Conservation (phyloP, 37 sponge, comb jelly and placozoan genomes). For the Bolinopsis microptera region DNA sequence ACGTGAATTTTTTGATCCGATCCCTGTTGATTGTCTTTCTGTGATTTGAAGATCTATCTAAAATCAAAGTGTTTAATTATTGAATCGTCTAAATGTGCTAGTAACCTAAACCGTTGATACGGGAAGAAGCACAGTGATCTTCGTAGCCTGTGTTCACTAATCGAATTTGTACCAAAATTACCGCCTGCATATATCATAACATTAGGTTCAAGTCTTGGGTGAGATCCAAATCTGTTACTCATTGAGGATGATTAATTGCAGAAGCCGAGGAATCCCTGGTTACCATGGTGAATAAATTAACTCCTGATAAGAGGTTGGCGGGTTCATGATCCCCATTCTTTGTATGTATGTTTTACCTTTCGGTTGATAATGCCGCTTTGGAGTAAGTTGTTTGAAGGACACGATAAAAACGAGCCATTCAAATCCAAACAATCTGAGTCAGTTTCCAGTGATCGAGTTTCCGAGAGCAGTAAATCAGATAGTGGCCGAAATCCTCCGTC, state of each 20-base stretch:
- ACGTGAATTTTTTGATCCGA: too few relatives aligned
- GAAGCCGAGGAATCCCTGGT: neutral
- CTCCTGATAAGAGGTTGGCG: neutral
- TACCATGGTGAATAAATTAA: neutral
- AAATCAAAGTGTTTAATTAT: neutral
- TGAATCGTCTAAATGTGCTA: neutral
- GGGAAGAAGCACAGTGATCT: neutral
- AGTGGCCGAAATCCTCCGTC: neutral
- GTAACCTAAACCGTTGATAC: neutral
- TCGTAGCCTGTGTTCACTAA: neutral
- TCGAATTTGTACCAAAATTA: neutral
- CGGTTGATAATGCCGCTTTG: neutral
- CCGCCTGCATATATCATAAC: neutral
- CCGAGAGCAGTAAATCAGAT: neutral
- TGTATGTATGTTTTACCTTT: constrained; percentile 11
- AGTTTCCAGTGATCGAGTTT: neutral
- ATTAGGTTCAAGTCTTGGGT: neutral
- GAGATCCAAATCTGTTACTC: neutral
- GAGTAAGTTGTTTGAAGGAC: constrained; percentile 9
- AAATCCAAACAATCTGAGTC: neutral
- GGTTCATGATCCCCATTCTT: neutral
- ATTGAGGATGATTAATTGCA: neutral
- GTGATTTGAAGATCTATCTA: neutral
- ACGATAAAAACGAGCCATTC: constrained; percentile 32
- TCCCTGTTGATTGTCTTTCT: neutral